Percentiles rank a stretch among this genome's conserved stretches.
Conservation (phyloP, 1,140 invertebrate genomes). For the Glossosoma conforme region DNA sequence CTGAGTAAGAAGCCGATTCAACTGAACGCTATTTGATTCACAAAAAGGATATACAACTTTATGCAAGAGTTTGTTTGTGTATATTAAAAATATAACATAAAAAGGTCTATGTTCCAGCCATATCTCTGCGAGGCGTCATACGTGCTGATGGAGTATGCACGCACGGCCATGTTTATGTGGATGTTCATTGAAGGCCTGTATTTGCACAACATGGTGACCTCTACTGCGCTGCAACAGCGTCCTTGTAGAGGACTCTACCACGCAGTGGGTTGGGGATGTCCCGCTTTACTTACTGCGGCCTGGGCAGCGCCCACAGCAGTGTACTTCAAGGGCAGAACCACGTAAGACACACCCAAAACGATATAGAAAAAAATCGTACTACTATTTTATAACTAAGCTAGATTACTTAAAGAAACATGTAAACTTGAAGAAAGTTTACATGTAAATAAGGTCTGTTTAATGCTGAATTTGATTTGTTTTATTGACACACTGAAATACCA, state of each 20-base stretch:
- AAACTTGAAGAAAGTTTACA: too few species aligned
- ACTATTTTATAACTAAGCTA: background rate
- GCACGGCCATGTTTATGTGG: constrained; percentile 90
- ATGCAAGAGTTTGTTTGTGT: too few species aligned
- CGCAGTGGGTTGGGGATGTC: constrained; percentile 75
- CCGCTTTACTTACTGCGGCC: constrained; percentile 63
- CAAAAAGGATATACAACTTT: too few species aligned
- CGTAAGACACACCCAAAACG: constrained; percentile 37
- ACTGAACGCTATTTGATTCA: too few species aligned
- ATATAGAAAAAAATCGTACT: background rate
- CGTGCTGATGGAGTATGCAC: constrained; percentile 77
- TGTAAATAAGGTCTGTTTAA: too few species aligned
- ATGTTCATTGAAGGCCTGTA: constrained; percentile 91
- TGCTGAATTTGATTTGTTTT: too few species aligned
- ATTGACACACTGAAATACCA: too few species aligned
- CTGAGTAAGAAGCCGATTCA: too few species aligned
- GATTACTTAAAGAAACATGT: too few species aligned
- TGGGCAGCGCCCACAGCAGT: constrained; percentile 65
- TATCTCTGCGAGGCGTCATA: constrained; percentile 75
- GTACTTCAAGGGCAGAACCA: constrained; percentile 35
- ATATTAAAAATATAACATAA: too few species aligned
- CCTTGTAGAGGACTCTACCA: constrained; percentile 68
- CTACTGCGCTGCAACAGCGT: constrained; percentile 74
- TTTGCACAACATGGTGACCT: constrained; percentile 80
- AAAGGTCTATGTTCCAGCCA: constrained; percentile 56